Base-by-base conservation (phyloP, 2,888 invertebrate species). In the Drosophila parthenogenetica region DNA sequence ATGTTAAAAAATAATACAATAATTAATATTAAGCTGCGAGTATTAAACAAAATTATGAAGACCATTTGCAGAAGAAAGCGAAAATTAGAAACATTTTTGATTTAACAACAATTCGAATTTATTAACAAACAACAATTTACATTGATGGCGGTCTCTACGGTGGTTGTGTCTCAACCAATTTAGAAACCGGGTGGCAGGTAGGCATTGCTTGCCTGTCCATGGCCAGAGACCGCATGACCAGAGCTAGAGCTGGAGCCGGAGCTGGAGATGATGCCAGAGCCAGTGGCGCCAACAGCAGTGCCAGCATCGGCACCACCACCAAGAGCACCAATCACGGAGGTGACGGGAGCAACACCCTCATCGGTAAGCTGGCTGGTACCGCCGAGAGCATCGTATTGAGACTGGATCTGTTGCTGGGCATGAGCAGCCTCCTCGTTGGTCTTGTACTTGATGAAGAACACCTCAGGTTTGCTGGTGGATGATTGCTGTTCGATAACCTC, bases 371-470 rank as follows among this genome's bases (percentile, higher is more conserved):
- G 92, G 66, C 90, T 91, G 64, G 83, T 90, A 48, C 92, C 92
- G 42, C 92, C 92, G 73, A 92, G 81, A 14, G 91, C 82, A 72
- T 92, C 92, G 68, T 92, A 92, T 79, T 92, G 92, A 45, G 92
- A 90, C 87, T 92, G 92, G 58, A 92, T 92, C 79, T 92, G 89
- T 39, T 91, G 87, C 69, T 92, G 92, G 55, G 92, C 92, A 81
- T 91, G 90, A 25, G 79, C 79, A 11, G 92, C 92, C 76, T 92
- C 92, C 73, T 92, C 92, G 35, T 88, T 82, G 49, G 92, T 92
- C 87, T 91, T 92, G 84, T 92, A 92, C 79, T 92, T 92, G 77
- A 92, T 92, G 84, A 92, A 92, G 90, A 92, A 92, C 40, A 92
- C 92, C 76, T 92, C 92, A 17, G 92, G 92, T 72, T 92, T 92